A percentile compares a stretch with the other conserved stretches of the same genome.
These are phyloP conservation scores for Amia ocellicauda DNA, from an alignment of 2,113 vertebrate species.

Conservation along the genomic window DNA sequence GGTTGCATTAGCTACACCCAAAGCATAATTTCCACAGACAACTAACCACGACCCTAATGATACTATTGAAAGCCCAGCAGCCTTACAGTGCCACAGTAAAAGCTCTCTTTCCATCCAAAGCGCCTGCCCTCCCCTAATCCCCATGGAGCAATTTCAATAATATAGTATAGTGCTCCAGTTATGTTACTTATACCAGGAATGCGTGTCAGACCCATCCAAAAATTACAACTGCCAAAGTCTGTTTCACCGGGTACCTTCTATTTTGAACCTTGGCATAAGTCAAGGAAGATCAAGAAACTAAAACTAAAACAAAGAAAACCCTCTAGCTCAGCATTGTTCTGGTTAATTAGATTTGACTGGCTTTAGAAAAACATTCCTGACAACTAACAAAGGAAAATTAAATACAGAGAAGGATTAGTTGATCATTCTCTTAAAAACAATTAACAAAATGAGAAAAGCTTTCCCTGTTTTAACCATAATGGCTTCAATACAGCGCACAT, in stretches of 20 bases:
- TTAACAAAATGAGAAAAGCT: too few species aligned
- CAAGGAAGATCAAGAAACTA: background rate
- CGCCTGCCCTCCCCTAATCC: constrained; percentile 1
- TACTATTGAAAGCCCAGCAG: constrained; percentile 27
- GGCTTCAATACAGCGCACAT: too few species aligned
- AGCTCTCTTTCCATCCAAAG: constrained; percentile 12
- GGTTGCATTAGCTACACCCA: constrained; percentile 25
- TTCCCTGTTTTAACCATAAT: too few species aligned
- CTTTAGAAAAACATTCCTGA: too few species aligned
- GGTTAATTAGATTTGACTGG: too few species aligned
- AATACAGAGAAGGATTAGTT: too few species aligned
- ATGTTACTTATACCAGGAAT: constrained; percentile 3
- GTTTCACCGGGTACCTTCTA: background rate
- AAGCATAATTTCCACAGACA: constrained; percentile 30
- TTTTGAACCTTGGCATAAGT: background rate
- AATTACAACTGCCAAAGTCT: background rate
- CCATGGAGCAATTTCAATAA: constrained; percentile 9
- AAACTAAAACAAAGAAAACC: background rate
- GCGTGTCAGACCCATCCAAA: background rate
- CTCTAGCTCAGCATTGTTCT: too few species aligned
- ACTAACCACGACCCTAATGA: constrained; percentile 32
- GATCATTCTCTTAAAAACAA: too few species aligned
- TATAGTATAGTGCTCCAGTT: background rate
- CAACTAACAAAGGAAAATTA: too few species aligned
- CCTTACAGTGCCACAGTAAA: background rate